Evolutionary conservation across 1,140 invertebrate genomes (phyloP).

Genomic region (Cotesia chilonis): DNA sequence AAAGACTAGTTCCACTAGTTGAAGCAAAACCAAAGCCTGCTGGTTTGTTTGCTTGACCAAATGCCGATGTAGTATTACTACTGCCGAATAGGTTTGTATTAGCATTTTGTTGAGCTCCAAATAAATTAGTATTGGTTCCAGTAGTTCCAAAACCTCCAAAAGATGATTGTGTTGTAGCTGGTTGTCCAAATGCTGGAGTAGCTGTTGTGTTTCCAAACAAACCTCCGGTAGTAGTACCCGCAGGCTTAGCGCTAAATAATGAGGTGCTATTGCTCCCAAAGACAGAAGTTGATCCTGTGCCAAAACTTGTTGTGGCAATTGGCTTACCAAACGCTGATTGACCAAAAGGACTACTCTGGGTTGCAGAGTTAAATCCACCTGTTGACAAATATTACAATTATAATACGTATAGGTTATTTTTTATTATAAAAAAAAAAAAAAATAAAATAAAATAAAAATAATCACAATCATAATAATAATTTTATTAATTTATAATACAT

Average conservation of each 20-base stretch:
- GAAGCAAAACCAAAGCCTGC: slow-evolving; percentile 68
- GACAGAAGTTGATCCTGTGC: slow-evolving; percentile 57
- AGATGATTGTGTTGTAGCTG: slow-evolving; percentile 59
- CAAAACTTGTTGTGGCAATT: slow-evolving; percentile 63
- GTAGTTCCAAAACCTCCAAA: slow-evolving; percentile 62
- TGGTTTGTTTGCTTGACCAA: slow-evolving; percentile 71
- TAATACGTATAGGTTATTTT: no score
- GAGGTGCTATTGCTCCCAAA: slow-evolving; percentile 65
- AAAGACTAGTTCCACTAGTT: slow-evolving; percentile 65
- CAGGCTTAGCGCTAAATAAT: slow-evolving; percentile 71
- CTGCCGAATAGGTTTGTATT: slow-evolving; percentile 63
- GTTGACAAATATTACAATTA: neutral
- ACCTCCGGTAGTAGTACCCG: slow-evolving; percentile 64
- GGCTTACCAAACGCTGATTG: slow-evolving; percentile 66
- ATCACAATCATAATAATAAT: no score
- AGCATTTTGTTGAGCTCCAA: slow-evolving; percentile 61
- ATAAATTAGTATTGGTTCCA: slow-evolving; percentile 57
- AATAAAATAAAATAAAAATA: no score
- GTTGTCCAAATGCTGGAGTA: slow-evolving; percentile 64
- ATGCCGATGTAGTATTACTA: slow-evolving; percentile 65
- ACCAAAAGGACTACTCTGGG: slow-evolving; percentile 63
- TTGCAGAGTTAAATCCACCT: slow-evolving; percentile 55
- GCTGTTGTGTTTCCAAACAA: slow-evolving; percentile 58
- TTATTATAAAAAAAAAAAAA: no score
- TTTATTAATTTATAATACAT: neutral